Evolutionary conservation across 2,888 invertebrate species (phyloP), one percentile per base, ranked within the genome.

Genomic region (Lithophane leautieri): DNA sequence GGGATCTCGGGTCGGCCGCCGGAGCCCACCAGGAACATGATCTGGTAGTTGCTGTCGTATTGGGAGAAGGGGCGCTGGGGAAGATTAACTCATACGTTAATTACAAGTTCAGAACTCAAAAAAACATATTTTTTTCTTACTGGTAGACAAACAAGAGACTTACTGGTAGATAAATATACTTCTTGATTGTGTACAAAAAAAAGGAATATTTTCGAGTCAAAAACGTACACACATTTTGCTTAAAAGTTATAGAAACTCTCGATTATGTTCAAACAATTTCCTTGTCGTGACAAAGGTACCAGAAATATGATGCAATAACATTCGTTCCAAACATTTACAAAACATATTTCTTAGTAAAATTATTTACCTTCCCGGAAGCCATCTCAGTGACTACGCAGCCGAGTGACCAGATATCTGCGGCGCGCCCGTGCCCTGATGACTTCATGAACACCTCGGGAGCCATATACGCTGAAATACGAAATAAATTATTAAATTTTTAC

Each of bases 331-430:
- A 52, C 6, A 34, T 67, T n/a, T 16, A 52, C 11, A 52, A 67
- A 34, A 28, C 47, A 7, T n/a, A 7, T n/a, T 16, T 34, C 9
- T 34, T 16, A 11, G 22, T 11, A n/a, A 34, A 22, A 34, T 50
- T 2, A 2, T 25, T 56, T 73, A 98, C 98, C 97, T 98, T 98
- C 86, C 99, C 99, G 22, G 98, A 98, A 40, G 98, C 97, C 99
- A 99, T 99, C 95, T 99, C 99, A 0, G 99, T 98, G 81, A 99
- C 98, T 73, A 99, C 99, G 95, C 99, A 99, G 56, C 99, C 99
- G 63, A 99, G 97, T 52, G 99, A 99, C 99, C 99, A 99, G 91
- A 99, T 98, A 96, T 99, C 99, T 6, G 99, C 99, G 4, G 98
- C 98, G 89, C 99, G 97, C 0, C 99, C 99, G 95, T 99, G 99